Percentiles rank a stretch among this genome's conserved stretches.
Conservation (phyloP, 2,113 vertebrate species). For the Macrotus californicus region DNA sequence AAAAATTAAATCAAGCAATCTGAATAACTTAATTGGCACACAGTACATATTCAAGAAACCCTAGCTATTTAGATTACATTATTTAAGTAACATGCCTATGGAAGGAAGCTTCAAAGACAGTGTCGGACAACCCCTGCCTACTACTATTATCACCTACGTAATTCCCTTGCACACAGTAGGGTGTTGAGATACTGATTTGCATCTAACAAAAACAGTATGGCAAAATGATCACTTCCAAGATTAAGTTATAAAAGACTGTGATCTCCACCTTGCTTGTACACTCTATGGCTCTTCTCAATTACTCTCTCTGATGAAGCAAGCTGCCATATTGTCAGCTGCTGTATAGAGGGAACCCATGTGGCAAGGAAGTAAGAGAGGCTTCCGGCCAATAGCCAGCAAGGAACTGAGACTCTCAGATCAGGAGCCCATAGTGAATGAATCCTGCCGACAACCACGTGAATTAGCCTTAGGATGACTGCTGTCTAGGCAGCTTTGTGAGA, state of each 20-base stretch:
- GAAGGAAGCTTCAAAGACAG: not conserved
- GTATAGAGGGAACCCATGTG: not conserved
- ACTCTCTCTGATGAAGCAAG: not conserved
- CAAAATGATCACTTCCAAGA: not conserved
- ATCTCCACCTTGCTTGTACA: not conserved
- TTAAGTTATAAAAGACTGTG: not conserved
- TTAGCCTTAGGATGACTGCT: not conserved
- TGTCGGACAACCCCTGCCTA: not conserved
- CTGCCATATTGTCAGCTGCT: not conserved
- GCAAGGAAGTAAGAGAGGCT: not conserved
- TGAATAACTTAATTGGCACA: not conserved
- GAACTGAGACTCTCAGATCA: not conserved
- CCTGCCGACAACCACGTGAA: not conserved
- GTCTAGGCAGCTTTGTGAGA: not conserved
- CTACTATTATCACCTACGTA: not conserved
- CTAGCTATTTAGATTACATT: not conserved
- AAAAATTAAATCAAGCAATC: constrained; percentile 13
- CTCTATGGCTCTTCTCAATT: not conserved
- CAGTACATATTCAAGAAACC: not conserved
- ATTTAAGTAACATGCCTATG: not conserved
- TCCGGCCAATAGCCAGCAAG: not conserved
- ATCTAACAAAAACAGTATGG: not conserved
- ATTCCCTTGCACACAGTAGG: not conserved
- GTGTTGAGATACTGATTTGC: not conserved
- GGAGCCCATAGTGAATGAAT: not conserved